A percentile compares a stretch with the other conserved stretches of the same genome.
phyloP scores from a whole-genome alignment of 2,888 invertebrate species.

The Cyclophora punctaria region DNA sequence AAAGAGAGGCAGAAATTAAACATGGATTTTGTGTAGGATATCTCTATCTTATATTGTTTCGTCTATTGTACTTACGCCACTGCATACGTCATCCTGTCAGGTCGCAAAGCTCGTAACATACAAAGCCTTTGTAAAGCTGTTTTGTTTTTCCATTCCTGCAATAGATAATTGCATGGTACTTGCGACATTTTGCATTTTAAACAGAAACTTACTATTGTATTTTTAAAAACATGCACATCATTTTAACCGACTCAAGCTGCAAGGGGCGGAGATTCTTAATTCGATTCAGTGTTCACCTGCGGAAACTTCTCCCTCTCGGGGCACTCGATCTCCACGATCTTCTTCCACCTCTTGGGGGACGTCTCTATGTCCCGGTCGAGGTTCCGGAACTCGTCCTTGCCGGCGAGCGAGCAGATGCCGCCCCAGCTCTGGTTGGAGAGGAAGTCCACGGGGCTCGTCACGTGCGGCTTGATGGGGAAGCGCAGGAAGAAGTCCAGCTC shows the following conservation, averaged over 20 bases:
- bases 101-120: conserved; percentile 94
- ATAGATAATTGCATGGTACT: conserved; percentile 4
- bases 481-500: conserved; percentile 95
- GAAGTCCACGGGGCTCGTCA: conserved; percentile 96
- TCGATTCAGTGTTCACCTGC: conserved; percentile 63
- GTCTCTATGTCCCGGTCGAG: conserved; percentile 96
- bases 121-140: conserved; percentile 94
- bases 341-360: conserved; percentile 97
- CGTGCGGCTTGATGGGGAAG: conserved; percentile 93
- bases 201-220: no score
- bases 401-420: conserved; percentile 91
- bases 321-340: conserved; percentile 94
- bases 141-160: conserved; percentile 95
- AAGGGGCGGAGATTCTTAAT: not conserved
- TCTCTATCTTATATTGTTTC: not conserved
- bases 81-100: conserved; percentile 98
- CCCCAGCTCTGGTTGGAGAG: conserved; percentile 95
- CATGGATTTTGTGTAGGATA: not conserved
- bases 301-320: conserved; percentile 98
- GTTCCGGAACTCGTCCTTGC: conserved; percentile 94
- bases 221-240: no score
- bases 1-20: conserved; percentile 7
- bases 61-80: conserved; percentile 79
- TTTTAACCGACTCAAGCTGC: not conserved
- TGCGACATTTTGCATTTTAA: no score